Conservation (phyloP, 2,888 invertebrate genomes). For the Eulithis testata region DNA sequence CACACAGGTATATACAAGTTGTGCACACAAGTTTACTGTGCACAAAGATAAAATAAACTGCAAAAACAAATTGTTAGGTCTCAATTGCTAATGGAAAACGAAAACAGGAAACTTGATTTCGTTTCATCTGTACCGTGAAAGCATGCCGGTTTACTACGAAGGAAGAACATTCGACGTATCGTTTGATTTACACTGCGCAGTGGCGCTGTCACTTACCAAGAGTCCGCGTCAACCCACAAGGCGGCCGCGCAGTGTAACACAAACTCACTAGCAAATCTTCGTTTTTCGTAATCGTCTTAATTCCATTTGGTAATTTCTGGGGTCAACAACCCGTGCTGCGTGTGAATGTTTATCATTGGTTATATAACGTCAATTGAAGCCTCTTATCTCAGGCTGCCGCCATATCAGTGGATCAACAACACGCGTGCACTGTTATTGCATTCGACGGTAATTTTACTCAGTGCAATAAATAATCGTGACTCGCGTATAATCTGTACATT, state of each 20-base stretch:
- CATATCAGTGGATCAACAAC: conserved; percentile 8
- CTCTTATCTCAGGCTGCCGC: conserved; percentile 7
- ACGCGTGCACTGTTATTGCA: conserved; percentile 6
- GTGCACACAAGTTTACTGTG: neutral
- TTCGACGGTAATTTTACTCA: conserved; percentile 13
- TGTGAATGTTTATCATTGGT: neutral
- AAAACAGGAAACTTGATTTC: neutral
- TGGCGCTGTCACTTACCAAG: too few relatives aligned
- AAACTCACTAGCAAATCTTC: too few relatives aligned
- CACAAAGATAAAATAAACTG: conserved; percentile 6
- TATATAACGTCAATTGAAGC: neutral
- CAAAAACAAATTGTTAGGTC: conserved; percentile 12
- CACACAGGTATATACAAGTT: neutral
- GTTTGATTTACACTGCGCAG: too few relatives aligned
- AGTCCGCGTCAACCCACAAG: too few relatives aligned
- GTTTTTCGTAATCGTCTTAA: too few relatives aligned
- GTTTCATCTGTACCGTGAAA: too few relatives aligned
- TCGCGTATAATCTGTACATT: conserved; percentile 14
- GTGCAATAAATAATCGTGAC: conserved; percentile 15
- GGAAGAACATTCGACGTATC: too few relatives aligned
- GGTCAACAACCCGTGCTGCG: neutral
- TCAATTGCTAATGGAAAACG: conserved; percentile 1
- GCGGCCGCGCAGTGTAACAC: too few relatives aligned
- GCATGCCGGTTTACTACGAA: too few relatives aligned
- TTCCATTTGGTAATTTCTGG: too few relatives aligned